Base-by-base conservation (phyloP, 2,797 vertebrate genomes). In the Adrianichthys oophorus region DNA sequence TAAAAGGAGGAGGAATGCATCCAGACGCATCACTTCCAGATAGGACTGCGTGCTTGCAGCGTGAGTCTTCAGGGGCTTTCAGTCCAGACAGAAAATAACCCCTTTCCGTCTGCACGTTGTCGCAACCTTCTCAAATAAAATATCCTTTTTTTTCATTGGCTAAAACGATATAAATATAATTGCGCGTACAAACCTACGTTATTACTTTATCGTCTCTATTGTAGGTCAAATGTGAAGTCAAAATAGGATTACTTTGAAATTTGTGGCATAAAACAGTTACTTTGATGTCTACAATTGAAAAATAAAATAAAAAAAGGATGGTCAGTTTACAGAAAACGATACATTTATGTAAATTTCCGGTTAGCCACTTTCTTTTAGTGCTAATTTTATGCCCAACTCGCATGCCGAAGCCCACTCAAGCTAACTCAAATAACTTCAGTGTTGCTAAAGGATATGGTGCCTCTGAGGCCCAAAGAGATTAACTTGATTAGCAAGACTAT, bases 401-500 rank as follows among this genome's bases (percentile, higher is more conserved):
- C 53, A 19, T 16, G 6, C 4, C 23, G 37, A 37, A 63, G 29
- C 14, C 52, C 64, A 58, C 32, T 8, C 32, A 48, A 21, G 74
- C 66, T 66, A 73, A 63, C 59, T 49, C 23, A 67, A 71, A 72
- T 62, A 77, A 83, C 62, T 78, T 68, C 26, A 50, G 26, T 13
- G 62, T 15, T 43, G 71, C 82, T 69, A 51, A 61, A 49, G 19
- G 61, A 58, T 58, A 43, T 48, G 68, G 51, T 43, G 68, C 70
- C 65, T 44, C 73, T 42, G 59, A 43, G 57, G 52, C 51, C 66
- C 78, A 78, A 67, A 53, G 65, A 82, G 83, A 86, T 88, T 90
- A 90, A 84, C 58, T 81, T 78, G 74, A 86, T 86, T 87, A 82
- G 74, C 69, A 14, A 73, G 76, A 74, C 70, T 73, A 57, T 71